Base-by-base conservation (phyloP, 2,888 invertebrate species). In the Nemoura dubitans region DNA sequence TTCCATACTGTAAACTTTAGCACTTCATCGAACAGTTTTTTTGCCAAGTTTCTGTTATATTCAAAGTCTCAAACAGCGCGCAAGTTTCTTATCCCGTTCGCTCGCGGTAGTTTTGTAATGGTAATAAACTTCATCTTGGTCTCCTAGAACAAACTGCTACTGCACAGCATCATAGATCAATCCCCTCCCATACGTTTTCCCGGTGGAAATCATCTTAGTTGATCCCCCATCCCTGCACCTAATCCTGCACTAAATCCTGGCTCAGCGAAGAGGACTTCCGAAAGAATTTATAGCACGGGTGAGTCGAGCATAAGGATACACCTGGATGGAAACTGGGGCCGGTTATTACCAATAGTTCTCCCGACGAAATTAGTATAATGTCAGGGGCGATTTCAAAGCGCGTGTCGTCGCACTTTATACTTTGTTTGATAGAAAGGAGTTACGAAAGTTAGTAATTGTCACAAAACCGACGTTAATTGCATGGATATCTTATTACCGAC, bases 121-220 rank as follows among this genome's bases (percentile, higher is more conserved):
- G 59, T 59, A 59, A 10, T 59, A 59, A 59, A 78, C 28, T 78
- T 26, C 78, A 27, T 26, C 28, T 78, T 28, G 7, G 78, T 26
- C 78, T 78, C 7, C 25, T 78, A 10, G 25, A 78, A 78, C 78
- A 2, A 26, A 26, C 26, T 14, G 78, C 28, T 27, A 78, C 27
- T 21, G 78, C 78, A 26, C 27, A 78, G 78, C 78, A 26, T 26
- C 78, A n/a, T 78, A 78, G 78, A 78, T 78, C 78, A 78, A 78
- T 28, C 78, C 78, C 78, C 78, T 14, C 78, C 26, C 26, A 76
- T 28, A 6, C 78, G 27, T 78, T 26, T 28, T 26, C 78, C 78
- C 78, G 0, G 78, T 78, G 78, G 78, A 78, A 78, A 78, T 78
- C 78, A 78, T 78, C 78, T 78, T 78, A 78, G 78, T 78, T 78